phyloP scores from a whole-genome alignment of 1,140 invertebrate species.

The Papilio machaon region DNA sequence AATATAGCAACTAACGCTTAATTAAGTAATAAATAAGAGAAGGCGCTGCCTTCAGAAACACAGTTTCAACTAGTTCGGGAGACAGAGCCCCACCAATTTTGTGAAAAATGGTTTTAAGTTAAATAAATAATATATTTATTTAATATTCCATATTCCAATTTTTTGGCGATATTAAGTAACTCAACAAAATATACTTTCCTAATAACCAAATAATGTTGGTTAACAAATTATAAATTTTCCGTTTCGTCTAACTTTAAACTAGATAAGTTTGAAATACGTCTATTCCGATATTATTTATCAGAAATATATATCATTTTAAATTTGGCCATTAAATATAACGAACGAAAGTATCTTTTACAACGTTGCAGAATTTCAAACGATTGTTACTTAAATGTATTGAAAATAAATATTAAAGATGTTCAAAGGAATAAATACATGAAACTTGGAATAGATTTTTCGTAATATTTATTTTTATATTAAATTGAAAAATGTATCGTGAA shows the following conservation, averaged over 20 bases:
- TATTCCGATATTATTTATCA: not conserved
- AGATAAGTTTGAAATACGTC: not conserved
- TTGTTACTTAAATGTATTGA: not conserved
- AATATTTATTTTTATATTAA: not conserved
- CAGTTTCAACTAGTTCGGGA: too few species aligned
- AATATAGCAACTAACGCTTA: too few species aligned
- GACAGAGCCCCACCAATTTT: too few species aligned
- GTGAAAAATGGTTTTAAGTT: too few species aligned
- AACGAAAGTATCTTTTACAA: not conserved
- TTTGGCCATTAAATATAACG: not conserved
- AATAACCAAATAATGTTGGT: not conserved
- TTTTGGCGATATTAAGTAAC: not conserved
- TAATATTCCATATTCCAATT: too few species aligned
- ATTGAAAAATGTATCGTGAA: conserved; percentile 28
- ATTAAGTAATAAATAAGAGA: too few species aligned
- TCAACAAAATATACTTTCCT: not conserved
- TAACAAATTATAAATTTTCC: not conserved
- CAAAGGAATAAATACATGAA: not conserved
- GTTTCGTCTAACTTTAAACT: not conserved
- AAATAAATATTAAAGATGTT: not conserved
- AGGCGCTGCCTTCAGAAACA: too few species aligned
- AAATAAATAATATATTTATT: too few species aligned
- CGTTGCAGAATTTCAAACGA: not conserved
- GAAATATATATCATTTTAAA: not conserved
- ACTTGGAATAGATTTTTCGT: not conserved